A percentile compares a stretch with the other conserved stretches of the same genome.
Conservation (phyloP, 2,113 vertebrate genomes). For the Ranitomeya variabilis region DNA sequence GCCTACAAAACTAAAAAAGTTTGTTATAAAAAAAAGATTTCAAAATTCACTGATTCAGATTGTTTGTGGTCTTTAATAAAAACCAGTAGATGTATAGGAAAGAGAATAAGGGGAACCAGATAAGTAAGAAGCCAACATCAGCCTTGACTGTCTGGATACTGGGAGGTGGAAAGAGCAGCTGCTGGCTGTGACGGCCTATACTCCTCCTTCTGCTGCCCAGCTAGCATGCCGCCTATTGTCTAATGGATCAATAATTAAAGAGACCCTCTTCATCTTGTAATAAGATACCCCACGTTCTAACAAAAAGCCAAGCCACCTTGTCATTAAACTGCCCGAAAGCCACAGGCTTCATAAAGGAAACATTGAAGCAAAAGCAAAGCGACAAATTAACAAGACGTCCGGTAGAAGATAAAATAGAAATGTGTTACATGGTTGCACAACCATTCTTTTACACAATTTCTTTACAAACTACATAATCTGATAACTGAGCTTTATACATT, state of each 20-base stretch:
- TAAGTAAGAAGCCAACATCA: not conserved
- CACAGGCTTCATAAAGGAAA: slow-evolving; percentile 44
- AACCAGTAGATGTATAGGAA: not conserved
- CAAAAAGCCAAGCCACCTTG: slow-evolving; percentile 61
- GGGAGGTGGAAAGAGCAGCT: slow-evolving; percentile 60
- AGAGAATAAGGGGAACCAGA: not conserved
- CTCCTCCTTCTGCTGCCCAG: slow-evolving; percentile 44
- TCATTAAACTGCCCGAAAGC: slow-evolving; percentile 62
- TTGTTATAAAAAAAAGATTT: no score
- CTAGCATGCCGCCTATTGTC: slow-evolving; percentile 59
- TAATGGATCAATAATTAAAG: slow-evolving; percentile 69
- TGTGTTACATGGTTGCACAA: not conserved
- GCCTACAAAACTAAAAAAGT: no score
- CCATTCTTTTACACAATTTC: no score
- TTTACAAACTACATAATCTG: not conserved
- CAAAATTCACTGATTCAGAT: no score
- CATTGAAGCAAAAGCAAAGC: slow-evolving; percentile 1
- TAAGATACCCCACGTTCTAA: slow-evolving; percentile 63
- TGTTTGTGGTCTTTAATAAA: not conserved
- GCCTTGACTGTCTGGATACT: slow-evolving; percentile 42
- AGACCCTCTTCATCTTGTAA: slow-evolving; percentile 64
- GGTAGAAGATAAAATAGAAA: not conserved
- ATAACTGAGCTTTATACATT: not conserved
- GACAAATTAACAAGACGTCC: not conserved
- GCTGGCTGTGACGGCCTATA: slow-evolving; percentile 52